These are phyloP conservation scores for Chroicocephalus ridibundus DNA, from an alignment of 2,113 vertebrate genomes.

Conservation along the genomic window DNA sequence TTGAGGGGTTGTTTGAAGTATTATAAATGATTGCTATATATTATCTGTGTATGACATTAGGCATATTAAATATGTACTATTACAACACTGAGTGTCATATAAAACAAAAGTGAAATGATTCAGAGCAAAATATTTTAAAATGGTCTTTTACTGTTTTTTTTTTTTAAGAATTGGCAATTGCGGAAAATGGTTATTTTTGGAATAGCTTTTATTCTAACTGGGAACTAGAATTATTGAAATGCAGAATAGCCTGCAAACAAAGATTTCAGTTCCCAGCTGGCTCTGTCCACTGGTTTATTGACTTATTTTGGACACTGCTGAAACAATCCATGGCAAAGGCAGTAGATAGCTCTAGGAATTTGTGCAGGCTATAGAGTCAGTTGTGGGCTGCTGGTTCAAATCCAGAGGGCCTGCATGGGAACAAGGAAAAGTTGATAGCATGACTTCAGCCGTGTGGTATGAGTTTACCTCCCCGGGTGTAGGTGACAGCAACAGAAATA, in stretches of 20 bases:
- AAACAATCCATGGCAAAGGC: background rate
- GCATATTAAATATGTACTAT: background rate
- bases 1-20: background rate
- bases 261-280: background rate
- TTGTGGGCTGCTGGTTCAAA: background rate
- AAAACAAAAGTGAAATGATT: background rate
- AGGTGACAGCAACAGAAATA: background rate
- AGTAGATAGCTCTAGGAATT: background rate
- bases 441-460: background rate
- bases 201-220: background rate
- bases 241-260: background rate
- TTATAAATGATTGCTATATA: background rate
- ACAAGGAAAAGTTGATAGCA: background rate
- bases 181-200: background rate
- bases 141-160: background rate
- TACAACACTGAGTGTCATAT: background rate
- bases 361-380: background rate
- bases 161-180: background rate
- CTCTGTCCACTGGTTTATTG: background rate
- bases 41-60: background rate
- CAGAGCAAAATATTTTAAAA: background rate
- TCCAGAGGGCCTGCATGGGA: background rate
- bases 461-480: background rate
- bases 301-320: background rate
- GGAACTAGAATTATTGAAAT: background rate